These are phyloP conservation scores for Melinaea marsaeus DNA, from an alignment of 2,888 invertebrate species.

Conservation along the genomic window DNA sequence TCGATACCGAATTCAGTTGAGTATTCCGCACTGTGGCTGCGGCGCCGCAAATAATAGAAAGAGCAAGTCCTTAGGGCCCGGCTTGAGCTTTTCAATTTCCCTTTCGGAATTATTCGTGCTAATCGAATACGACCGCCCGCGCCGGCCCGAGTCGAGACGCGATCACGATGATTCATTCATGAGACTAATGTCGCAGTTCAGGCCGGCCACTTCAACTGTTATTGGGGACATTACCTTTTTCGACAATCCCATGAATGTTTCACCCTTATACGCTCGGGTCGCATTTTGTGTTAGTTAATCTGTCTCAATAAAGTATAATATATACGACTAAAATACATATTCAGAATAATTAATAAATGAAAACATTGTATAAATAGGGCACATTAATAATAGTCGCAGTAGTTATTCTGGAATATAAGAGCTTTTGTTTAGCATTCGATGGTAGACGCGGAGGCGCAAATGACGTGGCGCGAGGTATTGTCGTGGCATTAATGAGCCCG, in stretches of 20 bases:
- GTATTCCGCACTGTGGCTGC: slow-evolving; percentile 60
- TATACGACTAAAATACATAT: not conserved
- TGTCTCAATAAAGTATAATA: too few relatives aligned
- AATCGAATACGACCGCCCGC: slow-evolving; percentile 73
- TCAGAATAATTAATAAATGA: slow-evolving; percentile 8
- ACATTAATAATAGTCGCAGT: slow-evolving; percentile 1
- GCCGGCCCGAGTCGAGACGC: slow-evolving; percentile 43
- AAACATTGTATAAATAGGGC: slow-evolving; percentile 5
- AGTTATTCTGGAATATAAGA: slow-evolving; percentile 28
- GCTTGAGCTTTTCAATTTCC: slow-evolving; percentile 78
- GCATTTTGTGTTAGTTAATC: not conserved
- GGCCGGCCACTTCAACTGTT: slow-evolving; percentile 58
- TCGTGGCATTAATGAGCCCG: slow-evolving; percentile 69
- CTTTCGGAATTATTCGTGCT: slow-evolving; percentile 77
- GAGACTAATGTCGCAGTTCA: slow-evolving; percentile 68
- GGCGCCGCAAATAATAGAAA: slow-evolving; percentile 74
- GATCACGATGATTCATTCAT: slow-evolving; percentile 74
- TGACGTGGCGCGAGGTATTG: slow-evolving; percentile 72
- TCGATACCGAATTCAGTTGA: slow-evolving; percentile 55
- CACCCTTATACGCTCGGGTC: not conserved
- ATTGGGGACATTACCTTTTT: slow-evolving; percentile 45
- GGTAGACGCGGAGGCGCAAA: slow-evolving; percentile 44
- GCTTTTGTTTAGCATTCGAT: slow-evolving; percentile 48
- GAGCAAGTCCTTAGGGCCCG: slow-evolving; percentile 76
- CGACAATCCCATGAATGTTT: slow-evolving; percentile 22